phyloP scores from a whole-genome alignment of 2,888 invertebrate species.

The Drosophila koepferae region DNA sequence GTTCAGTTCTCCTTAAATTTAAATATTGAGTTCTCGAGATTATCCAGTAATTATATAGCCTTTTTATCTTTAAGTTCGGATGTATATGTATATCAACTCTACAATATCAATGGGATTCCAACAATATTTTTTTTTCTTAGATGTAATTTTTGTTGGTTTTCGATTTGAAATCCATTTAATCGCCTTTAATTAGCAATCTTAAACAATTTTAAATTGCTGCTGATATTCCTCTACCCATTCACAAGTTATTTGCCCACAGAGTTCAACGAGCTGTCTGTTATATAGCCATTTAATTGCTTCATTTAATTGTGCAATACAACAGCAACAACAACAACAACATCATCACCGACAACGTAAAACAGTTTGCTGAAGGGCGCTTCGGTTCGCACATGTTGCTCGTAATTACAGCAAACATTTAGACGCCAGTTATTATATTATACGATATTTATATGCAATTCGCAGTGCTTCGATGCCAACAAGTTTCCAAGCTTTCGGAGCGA shows the following conservation, averaged over 20 bases:
- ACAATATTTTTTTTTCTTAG: neutral
- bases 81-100: no score
- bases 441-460: slow-evolving; percentile 60
- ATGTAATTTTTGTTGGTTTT: neutral
- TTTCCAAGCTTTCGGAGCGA: slow-evolving; percentile 15
- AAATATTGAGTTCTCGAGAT: no score
- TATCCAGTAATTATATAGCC: no score
- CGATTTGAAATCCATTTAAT: no score
- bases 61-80: no score
- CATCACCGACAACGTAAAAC: neutral
- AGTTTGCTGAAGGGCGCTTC: slow-evolving; percentile 34
- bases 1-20: no score
- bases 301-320: slow-evolving; percentile 52
- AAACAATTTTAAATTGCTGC: neutral
- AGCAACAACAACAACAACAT: slow-evolving; percentile 14
- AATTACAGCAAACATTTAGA: slow-evolving; percentile 70
- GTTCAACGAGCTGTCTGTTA: slow-evolving; percentile 38
- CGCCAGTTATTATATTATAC: slow-evolving; percentile 64
- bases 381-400: slow-evolving; percentile 64
- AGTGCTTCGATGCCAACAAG: slow-evolving; percentile 36
- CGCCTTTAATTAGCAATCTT: neutral
- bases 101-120: no score
- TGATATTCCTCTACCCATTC: neutral
- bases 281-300: slow-evolving; percentile 69
- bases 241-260: slow-evolving; percentile 4